Conservation (phyloP, 2,113 vertebrate genomes). For the Anas platyrhynchos region DNA sequence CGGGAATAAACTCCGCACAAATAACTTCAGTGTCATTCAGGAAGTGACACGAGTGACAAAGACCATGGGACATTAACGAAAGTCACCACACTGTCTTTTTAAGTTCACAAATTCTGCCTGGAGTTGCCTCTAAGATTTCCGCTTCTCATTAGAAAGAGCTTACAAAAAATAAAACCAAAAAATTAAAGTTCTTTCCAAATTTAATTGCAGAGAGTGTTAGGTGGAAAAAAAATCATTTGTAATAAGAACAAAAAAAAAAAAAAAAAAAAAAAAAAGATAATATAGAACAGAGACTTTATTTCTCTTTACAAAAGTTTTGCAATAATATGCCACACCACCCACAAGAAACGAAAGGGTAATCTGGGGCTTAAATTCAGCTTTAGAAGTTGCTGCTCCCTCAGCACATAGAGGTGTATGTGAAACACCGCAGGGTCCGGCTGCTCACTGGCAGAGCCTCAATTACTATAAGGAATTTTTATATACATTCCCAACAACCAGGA, state of each 20-base stretch:
- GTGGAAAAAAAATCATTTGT: neutral
- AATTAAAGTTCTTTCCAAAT: constrained; percentile 12
- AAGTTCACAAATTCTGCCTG: constrained; percentile 49
- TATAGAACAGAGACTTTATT: neutral
- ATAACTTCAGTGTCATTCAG: neutral
- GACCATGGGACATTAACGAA: neutral
- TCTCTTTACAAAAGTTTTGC: neutral
- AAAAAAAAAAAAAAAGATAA: too few species aligned
- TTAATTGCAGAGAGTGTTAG: neutral
- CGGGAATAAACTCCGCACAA: neutral
- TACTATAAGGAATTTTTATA: neutral
- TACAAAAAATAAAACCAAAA: constrained; percentile 16
- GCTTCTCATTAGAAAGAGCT: constrained; percentile 21
- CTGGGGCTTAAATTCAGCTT: neutral
- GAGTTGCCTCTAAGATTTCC: constrained; percentile 27
- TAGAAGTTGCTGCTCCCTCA: neutral
- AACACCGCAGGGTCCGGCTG: neutral
- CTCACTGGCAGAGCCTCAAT: neutral
- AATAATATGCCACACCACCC: neutral
- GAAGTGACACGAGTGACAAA: neutral
- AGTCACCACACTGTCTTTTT: neutral
- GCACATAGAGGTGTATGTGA: neutral
- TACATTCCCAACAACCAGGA: neutral
- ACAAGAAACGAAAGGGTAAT: neutral
- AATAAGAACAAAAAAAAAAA: neutral